Conservation (phyloP, 2,888 invertebrate genomes). For the Odontomyia ornata region DNA sequence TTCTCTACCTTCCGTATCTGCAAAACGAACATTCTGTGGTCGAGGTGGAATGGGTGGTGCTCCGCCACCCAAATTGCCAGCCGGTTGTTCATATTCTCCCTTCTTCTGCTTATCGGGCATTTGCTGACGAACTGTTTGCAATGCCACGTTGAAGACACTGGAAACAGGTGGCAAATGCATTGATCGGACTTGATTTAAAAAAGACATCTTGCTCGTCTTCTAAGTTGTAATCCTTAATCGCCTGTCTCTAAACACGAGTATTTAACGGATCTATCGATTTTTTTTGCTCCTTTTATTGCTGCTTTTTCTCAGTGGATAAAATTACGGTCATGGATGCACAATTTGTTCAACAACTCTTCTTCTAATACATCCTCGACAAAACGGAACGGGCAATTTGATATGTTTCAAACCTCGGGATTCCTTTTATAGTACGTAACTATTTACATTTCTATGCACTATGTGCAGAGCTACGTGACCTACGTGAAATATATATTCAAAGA, state of each 20-base stretch:
- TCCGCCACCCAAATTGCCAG: slow-evolving; percentile 53
- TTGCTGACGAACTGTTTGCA: slow-evolving; percentile 82
- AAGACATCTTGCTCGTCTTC: slow-evolving; percentile 67
- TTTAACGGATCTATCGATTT: slow-evolving; percentile 16
- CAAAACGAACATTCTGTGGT: slow-evolving; percentile 68
- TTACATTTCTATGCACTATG: slow-evolving; percentile 16
- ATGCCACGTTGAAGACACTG: slow-evolving; percentile 82
- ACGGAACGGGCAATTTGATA: slow-evolving; percentile 2
- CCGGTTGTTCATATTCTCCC: slow-evolving; percentile 64
- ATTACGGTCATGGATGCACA: slow-evolving; percentile 13
- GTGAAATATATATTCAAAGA: not conserved
- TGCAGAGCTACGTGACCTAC: not conserved
- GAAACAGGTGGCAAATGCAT: slow-evolving; percentile 79
- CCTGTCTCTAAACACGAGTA: not conserved
- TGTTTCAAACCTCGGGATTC: not conserved
- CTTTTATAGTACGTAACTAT: not conserved
- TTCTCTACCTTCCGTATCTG: slow-evolving; percentile 59
- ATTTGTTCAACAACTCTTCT: not conserved
- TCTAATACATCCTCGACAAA: not conserved
- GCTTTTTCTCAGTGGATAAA: not conserved
- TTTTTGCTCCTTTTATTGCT: not conserved
- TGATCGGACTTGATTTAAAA: slow-evolving; percentile 67
- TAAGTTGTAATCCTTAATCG: not conserved
- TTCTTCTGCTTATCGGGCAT: slow-evolving; percentile 74
- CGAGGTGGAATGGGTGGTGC: slow-evolving; percentile 58